phyloP scores from a whole-genome alignment of 2,797 vertebrate genomes.

The Xenopus petersii region DNA sequence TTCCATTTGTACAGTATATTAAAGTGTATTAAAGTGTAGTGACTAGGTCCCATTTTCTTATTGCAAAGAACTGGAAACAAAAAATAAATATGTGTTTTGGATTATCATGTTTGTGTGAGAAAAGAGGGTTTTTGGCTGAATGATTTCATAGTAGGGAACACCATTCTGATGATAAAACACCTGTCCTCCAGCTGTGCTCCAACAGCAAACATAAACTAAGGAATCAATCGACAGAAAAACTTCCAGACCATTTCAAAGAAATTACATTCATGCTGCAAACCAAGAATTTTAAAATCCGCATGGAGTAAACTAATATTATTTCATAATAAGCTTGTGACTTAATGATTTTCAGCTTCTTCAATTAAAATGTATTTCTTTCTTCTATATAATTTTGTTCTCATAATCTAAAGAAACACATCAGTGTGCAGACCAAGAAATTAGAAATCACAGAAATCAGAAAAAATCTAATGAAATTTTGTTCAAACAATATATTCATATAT shows the following conservation, averaged over 20 bases:
- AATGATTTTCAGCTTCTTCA: constrained; percentile 35
- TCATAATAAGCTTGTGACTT: constrained; percentile 40
- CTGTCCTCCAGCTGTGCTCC: constrained; percentile 32
- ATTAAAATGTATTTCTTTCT: constrained; percentile 35
- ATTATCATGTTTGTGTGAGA: constrained; percentile 21
- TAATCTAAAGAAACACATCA: constrained; percentile 26
- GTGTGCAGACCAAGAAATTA: neutral
- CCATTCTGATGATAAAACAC: constrained; percentile 32
- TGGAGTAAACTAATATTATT: constrained; percentile 40
- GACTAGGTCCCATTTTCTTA: too few relatives aligned
- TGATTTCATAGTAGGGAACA: constrained; percentile 32
- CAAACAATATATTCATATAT: too few relatives aligned
- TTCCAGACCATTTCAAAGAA: constrained; percentile 44
- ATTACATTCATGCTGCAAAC: constrained; percentile 35
- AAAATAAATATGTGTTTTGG: neutral
- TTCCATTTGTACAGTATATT: too few relatives aligned
- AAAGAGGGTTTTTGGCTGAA: constrained; percentile 38
- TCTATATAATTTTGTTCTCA: constrained; percentile 40
- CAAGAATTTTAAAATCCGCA: constrained; percentile 41
- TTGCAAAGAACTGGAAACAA: too few relatives aligned
- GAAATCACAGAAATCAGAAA: too few relatives aligned
- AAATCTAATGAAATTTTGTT: too few relatives aligned
- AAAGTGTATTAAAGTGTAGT: too few relatives aligned
- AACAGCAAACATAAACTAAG: constrained; percentile 44
- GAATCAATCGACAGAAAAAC: constrained; percentile 46